Evolutionary conservation across 2,888 invertebrate genomes (phyloP), one percentile per base, ranked within the genome.

Genomic region (Trichopria drosophilae): DNA sequence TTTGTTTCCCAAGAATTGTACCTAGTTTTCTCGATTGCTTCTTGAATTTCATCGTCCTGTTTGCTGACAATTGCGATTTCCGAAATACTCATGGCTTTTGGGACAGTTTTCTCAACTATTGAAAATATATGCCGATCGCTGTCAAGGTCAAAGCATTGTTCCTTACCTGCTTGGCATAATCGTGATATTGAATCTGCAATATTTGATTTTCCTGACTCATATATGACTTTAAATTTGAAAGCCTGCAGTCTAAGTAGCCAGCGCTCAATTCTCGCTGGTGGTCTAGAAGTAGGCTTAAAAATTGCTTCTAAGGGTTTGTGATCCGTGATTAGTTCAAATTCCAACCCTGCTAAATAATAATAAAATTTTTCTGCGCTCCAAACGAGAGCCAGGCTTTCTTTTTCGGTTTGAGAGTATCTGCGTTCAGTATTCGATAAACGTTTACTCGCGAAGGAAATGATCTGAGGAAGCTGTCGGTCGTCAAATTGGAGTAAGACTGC

Each of bases 371-470:
- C 67, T 5, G 73, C 64, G 3, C 69, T 73, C 37, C 49, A 61
- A 3, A 63, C 62, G n/a, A 64, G 41, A 5, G 58, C 62, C 9
- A 61, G 28, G 2, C 61, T 59, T 13, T 63, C 62, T 45, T 59
- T 61, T 31, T 64, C 62, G 0, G 63, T 64, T 46, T 62, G 61
- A 1, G 49, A 62, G 22, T 64, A 71, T 12, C 53, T 57, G 28
- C 57, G 62, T 47, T 78, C 70, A 4, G 63, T 62, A 7, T 58
- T 68, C 23, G 65, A 64, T 41, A 71, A 63, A 51, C 61, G 74
- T 57, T 59, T 63, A 37, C 72, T 76, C 0, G 72, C 75, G 57
- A 71, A 76, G 2, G 66, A 63, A 22, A 77, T 73, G 3, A 77
- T 57, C 53, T 66, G 52, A 19, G 58, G 58, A 1, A 58, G 64